Conservation (phyloP, 2,797 vertebrate genomes). For the Phataginus tricuspis region DNA sequence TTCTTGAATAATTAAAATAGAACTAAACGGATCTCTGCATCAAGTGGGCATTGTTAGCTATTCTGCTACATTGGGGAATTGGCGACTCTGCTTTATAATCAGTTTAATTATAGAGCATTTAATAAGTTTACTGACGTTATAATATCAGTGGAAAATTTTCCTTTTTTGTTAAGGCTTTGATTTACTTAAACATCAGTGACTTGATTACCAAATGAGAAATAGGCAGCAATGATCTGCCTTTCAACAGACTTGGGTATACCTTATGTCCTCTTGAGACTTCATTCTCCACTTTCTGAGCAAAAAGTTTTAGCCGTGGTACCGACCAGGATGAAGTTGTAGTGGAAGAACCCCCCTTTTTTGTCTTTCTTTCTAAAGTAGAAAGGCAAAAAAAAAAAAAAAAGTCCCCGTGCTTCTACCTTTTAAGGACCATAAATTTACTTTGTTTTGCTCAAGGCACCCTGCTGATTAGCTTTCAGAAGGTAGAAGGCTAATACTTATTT, state of each 20-base stretch:
- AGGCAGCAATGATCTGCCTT: not conserved
- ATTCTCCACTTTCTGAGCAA: not conserved
- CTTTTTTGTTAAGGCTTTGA: constrained; percentile 19
- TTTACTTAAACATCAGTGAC: constrained; percentile 38
- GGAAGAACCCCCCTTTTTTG: not conserved
- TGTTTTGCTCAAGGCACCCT: not conserved
- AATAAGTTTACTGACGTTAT: constrained; percentile 13
- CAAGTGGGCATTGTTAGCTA: not conserved
- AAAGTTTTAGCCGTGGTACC: not conserved
- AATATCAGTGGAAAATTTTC: not conserved
- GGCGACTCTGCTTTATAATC: not conserved
- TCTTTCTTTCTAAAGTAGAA: not conserved
- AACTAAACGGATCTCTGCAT: constrained; percentile 30
- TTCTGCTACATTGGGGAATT: not conserved
- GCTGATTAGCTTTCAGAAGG: not conserved
- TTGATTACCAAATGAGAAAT: constrained; percentile 17
- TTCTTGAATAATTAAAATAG: constrained; percentile 41
- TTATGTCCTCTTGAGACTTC: not conserved
- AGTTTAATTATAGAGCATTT: constrained; percentile 43
- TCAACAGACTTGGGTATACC: not conserved
- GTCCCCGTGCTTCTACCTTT: not conserved
- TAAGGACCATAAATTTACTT: not conserved
- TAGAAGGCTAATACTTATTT: not conserved
- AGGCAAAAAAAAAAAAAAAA: not conserved
- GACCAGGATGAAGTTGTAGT: not conserved